Evolutionary conservation across 2,888 invertebrate genomes (phyloP).

Genomic region (Pseudoips prasinana): DNA sequence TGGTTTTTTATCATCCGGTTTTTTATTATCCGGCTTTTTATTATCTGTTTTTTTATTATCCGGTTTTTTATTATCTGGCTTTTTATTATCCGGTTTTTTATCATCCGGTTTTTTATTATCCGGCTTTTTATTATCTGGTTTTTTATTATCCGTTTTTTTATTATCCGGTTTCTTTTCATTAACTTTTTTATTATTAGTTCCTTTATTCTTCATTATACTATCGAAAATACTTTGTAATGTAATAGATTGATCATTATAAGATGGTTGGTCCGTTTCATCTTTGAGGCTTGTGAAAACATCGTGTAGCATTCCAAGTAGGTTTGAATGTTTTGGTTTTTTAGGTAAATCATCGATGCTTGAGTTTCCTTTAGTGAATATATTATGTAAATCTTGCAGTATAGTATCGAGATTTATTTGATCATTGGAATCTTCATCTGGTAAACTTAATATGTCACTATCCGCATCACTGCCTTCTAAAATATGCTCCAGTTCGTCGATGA

Average conservation of each 20-base stretch:
- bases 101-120: too few species aligned
- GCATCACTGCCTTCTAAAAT: background rate
- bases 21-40: too few species aligned
- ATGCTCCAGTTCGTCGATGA: background rate
- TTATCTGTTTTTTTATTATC: too few species aligned
- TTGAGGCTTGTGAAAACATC: conserved; percentile 4
- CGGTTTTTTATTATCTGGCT: too few species aligned
- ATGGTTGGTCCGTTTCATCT: too few species aligned
- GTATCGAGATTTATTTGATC: conserved; percentile 4
- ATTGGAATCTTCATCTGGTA: background rate
- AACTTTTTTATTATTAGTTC: conserved; percentile 15
- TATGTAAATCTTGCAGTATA: conserved; percentile 16
- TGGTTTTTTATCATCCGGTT: too few species aligned
- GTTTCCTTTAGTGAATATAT: conserved; percentile 17
- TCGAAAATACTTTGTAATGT: conserved; percentile 19
- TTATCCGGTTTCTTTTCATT: background rate
- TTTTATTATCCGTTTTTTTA: background rate
- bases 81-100: too few species aligned
- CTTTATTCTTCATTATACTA: conserved; percentile 20
- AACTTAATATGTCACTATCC: background rate
- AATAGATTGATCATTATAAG: conserved; percentile 1
- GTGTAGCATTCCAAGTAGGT: conserved; percentile 6
- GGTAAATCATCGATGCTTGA: conserved; percentile 3
- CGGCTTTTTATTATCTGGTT: background rate
- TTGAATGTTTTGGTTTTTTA: conserved; percentile 1